Percentiles rank a stretch among this genome's conserved stretches.
phyloP scores from a whole-genome alignment of 1,140 invertebrate species.

The Cephus cinctus region DNA sequence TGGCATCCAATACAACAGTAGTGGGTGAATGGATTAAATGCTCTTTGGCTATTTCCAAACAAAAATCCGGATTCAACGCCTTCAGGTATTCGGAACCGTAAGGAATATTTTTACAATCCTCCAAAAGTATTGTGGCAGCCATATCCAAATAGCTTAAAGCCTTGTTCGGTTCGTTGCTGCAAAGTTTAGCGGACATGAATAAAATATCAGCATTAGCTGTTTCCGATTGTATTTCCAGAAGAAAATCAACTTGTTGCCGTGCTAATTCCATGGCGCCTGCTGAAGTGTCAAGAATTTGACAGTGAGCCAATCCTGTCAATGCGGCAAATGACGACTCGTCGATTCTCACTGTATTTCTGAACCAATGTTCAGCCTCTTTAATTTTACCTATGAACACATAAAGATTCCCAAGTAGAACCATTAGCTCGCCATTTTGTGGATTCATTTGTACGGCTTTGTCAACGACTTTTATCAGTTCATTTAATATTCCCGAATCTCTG shows the following conservation, averaged over 20 bases:
- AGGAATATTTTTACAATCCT: constrained; percentile 61
- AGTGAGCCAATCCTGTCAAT: constrained; percentile 76
- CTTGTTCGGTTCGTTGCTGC: constrained; percentile 60
- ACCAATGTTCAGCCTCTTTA: constrained; percentile 78
- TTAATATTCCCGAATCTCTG: constrained; percentile 67
- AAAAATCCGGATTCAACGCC: constrained; percentile 81
- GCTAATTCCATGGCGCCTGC: constrained; percentile 64
- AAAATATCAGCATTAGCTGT: constrained; percentile 60
- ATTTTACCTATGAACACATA: constrained; percentile 69
- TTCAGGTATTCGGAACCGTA: constrained; percentile 77
- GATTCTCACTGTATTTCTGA: constrained; percentile 76
- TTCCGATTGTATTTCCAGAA: constrained; percentile 77
- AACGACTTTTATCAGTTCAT: constrained; percentile 70
- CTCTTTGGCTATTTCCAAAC: constrained; percentile 76
- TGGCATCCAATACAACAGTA: constrained; percentile 27
- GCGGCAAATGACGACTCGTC: constrained; percentile 81
- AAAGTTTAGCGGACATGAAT: constrained; percentile 70
- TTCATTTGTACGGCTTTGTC: constrained; percentile 76
- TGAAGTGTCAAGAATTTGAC: constrained; percentile 67
- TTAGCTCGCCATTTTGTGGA: constrained; percentile 66
- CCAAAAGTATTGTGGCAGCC: constrained; percentile 70
- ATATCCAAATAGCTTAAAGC: constrained; percentile 67
- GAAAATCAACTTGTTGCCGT: constrained; percentile 81
- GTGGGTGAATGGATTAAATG: constrained; percentile 75
- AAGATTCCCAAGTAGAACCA: constrained; percentile 81